These are phyloP conservation scores for Xanthorhoe spadicearia DNA, from an alignment of 2,888 invertebrate genomes.

Conservation along the genomic window DNA sequence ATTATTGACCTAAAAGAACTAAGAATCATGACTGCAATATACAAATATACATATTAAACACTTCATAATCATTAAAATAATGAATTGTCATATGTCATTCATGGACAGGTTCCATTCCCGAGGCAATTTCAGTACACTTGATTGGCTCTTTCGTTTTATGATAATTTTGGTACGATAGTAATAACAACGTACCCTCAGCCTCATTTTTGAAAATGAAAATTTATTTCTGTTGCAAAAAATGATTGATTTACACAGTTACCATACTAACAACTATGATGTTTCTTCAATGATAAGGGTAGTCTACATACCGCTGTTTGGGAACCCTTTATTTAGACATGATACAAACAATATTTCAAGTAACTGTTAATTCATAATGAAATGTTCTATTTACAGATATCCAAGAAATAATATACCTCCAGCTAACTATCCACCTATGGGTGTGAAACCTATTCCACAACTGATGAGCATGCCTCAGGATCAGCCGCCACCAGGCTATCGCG, in stretches of 20 bases:
- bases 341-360: neutral
- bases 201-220: slow-evolving; percentile 13
- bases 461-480: slow-evolving; percentile 65
- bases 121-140: slow-evolving; percentile 47
- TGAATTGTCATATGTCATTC: neutral
- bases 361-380: slow-evolving; percentile 4
- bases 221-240: neutral
- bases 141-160: neutral
- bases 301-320: neutral
- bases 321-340: slow-evolving; percentile 1
- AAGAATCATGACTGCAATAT: neutral
- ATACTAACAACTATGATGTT: neutral
- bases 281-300: neutral
- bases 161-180: neutral
- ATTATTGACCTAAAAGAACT: neutral
- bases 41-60: neutral
- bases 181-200: slow-evolving; percentile 2
- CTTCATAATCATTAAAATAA: neutral
- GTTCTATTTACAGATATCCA: slow-evolving; percentile 72
- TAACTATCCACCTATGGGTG: slow-evolving; percentile 66
- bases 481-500: slow-evolving; percentile 70
- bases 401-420: slow-evolving; percentile 68
- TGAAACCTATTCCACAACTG: slow-evolving; percentile 65
- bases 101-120: slow-evolving; percentile 59
- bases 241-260: neutral